Evolutionary conservation across 2,888 invertebrate genomes (phyloP), one percentile per base, ranked within the genome.

Genomic region (Furcula furcula): DNA sequence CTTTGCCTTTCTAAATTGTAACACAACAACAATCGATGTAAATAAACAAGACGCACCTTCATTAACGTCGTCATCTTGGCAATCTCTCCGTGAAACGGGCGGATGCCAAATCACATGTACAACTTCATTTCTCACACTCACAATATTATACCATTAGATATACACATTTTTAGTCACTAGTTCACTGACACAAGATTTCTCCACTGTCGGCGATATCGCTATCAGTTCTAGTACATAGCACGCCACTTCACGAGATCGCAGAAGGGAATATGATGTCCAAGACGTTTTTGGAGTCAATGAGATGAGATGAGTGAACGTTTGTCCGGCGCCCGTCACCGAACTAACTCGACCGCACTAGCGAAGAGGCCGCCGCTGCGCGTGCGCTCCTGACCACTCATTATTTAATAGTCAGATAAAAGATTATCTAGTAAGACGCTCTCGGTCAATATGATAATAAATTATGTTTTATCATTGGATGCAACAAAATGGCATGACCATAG

Each of bases 371-470:
- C 50, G 49, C 59, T 38, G 65, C 60, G 57, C 65, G 60, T 57
- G 51, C 37, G 47, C 27, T 40, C 55, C 47, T 63, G 53, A 36
- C 63, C 28, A 60, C 77, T 80, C 81, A 82, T 84, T 85, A 86
- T 79, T 85, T 80, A 86, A 84, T 83, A 78, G 73, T 50, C 77
- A 76, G 83, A 86, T 84, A 85, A 85, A 84, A 82, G 81, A 86
- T 85, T 81, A 86, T 84, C 83, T 82, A 78, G 80, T 76, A 71
- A 76, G 65, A 49, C 76, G 79, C 77, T 80, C 77, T 77, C 83
- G 70, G 76, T 69, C 80, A 80, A 78, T 78, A 76, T 55, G 62
- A 67, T 65, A 63, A 60, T 70, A 77, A 76, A 74, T 75, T 72
- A 71, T 64, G 36, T 42, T 38, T 65, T 75, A 70, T 75, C 69